Evolutionary conservation across 2,113 vertebrate species (phyloP).

Genomic region (Neopipo cinnamomea): DNA sequence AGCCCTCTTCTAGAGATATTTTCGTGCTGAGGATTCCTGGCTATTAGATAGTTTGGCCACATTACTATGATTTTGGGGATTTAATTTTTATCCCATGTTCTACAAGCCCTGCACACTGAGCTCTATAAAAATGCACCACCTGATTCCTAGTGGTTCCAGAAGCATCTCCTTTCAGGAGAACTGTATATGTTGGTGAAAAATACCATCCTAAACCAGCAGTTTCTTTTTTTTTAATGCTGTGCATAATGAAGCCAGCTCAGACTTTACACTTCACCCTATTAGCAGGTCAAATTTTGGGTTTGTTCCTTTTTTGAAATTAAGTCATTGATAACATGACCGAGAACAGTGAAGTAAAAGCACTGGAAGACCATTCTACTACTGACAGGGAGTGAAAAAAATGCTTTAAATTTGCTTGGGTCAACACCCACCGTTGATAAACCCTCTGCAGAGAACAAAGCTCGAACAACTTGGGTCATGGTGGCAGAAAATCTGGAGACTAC

Average conservation of each 20-base stretch:
- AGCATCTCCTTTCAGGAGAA: neutral
- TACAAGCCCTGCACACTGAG: fast-evolving
- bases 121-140: neutral
- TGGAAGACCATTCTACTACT: neutral
- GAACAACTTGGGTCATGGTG: neutral
- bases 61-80: neutral
- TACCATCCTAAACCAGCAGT: neutral
- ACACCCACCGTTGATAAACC: neutral
- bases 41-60: neutral
- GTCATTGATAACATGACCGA: neutral
- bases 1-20: neutral
- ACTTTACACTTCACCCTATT: neutral
- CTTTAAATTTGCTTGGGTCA: neutral
- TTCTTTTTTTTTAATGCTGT: neutral
- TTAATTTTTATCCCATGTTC: neutral
- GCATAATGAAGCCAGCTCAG: neutral
- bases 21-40: neutral
- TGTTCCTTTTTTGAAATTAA: neutral
- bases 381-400: neutral
- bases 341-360: neutral
- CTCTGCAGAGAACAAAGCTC: neutral
- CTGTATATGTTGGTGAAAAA: neutral
- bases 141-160: neutral
- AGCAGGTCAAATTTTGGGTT: neutral
- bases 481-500: neutral